phyloP scores from a whole-genome alignment of 2,113 vertebrate species.

The Tachysurus fulvidraco region DNA sequence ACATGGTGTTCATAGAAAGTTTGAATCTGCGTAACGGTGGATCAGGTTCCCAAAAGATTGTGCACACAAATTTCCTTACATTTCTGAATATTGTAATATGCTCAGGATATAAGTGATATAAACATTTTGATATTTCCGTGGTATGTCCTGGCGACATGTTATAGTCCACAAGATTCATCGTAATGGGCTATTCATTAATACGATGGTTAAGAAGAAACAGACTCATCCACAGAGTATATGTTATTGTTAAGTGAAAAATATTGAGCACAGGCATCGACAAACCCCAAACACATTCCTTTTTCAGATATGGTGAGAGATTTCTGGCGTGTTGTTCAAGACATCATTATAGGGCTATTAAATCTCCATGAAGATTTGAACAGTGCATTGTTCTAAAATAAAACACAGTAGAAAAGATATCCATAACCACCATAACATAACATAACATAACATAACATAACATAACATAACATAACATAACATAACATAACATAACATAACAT shows the following conservation, averaged over 20 bases:
- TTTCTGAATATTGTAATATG: neutral
- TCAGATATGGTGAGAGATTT: neutral
- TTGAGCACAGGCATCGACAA: neutral
- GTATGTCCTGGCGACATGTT: too few relatives aligned
- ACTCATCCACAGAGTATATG: neutral
- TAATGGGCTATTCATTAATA: neutral
- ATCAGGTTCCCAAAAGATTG: neutral
- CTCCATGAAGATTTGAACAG: constrained; percentile 4
- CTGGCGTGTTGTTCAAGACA: neutral
- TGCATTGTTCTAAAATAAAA: constrained; percentile 7
- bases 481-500: neutral
- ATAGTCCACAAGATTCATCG: neutral
- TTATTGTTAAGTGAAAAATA: neutral
- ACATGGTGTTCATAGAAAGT: neutral
- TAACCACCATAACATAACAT: neutral
- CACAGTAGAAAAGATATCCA: neutral
- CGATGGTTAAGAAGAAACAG: neutral
- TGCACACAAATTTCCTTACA: neutral
- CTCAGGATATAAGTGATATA: neutral
- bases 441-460: too few relatives aligned
- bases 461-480: too few relatives aligned
- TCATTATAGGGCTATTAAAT: constrained; percentile 15
- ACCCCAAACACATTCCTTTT: neutral
- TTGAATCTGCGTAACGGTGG: neutral
- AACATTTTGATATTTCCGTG: neutral